phyloP scores from a whole-genome alignment of 2,797 vertebrate genomes.

The Dendrocincla fuliginosa region DNA sequence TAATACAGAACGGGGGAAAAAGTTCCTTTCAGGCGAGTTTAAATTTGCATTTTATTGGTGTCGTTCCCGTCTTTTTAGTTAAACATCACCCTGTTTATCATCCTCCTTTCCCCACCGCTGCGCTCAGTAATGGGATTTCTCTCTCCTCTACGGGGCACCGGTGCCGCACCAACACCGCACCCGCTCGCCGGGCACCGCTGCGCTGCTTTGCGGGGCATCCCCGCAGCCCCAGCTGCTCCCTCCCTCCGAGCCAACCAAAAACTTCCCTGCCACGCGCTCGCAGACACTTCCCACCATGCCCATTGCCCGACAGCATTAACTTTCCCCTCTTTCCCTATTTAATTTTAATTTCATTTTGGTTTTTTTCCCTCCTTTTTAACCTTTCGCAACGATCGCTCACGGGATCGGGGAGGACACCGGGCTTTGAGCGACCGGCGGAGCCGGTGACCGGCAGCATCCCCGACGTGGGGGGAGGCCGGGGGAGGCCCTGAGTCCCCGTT shows the following conservation, averaged over 20 bases:
- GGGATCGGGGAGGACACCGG: neutral
- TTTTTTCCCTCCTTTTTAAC: neutral
- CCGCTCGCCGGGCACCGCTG: neutral
- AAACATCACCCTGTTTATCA: neutral
- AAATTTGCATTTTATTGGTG: slow-evolving; percentile 1
- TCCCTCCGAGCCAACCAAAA: neutral
- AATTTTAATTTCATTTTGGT: neutral
- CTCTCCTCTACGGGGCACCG: neutral
- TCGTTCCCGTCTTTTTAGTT: neutral
- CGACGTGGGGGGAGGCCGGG: neutral
- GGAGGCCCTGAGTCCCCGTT: neutral
- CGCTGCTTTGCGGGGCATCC: neutral
- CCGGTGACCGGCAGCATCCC: neutral
- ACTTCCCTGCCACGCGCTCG: neutral
- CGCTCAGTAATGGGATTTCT: neutral
- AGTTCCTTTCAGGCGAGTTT: neutral
- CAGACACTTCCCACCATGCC: neutral
- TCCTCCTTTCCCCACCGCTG: neutral
- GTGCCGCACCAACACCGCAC: neutral
- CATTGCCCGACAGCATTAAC: neutral
- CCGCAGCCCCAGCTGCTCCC: neutral
- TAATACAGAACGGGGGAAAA: neutral
- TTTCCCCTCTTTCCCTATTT: neutral
- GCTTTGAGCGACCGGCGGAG: neutral
- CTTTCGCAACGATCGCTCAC: neutral